phyloP scores from a whole-genome alignment of 2,888 invertebrate species.

The Capitulum mitella region DNA sequence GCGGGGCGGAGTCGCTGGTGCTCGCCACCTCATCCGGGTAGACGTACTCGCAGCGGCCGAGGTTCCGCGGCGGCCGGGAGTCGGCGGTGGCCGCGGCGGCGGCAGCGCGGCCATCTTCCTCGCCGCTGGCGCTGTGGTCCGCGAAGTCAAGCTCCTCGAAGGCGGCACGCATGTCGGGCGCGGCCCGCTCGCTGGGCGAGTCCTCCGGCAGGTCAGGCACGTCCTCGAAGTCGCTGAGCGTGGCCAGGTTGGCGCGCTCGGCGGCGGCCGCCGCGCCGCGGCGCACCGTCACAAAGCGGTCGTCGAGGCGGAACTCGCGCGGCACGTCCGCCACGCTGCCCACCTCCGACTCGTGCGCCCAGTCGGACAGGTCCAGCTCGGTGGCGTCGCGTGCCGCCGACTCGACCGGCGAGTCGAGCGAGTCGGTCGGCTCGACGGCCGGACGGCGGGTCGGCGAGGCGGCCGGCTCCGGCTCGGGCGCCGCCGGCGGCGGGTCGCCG shows the following conservation, averaged over 20 bases:
- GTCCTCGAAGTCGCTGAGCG: slow-evolving; percentile 29
- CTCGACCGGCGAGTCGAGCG: slow-evolving; percentile 42
- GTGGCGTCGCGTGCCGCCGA: slow-evolving; percentile 7
- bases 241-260: slow-evolving; percentile 23
- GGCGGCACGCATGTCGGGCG: slow-evolving; percentile 22
- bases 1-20: neutral
- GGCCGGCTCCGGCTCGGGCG: slow-evolving; percentile 44
- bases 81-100: too few species aligned
- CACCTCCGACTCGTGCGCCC: slow-evolving; percentile 36
- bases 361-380: slow-evolving; percentile 33
- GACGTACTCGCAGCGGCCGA: neutral
- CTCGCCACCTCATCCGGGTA: neutral
- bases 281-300: slow-evolving; percentile 26
- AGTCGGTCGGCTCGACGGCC: slow-evolving; percentile 33
- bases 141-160: slow-evolving; percentile 27
- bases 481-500: slow-evolving; percentile 27
- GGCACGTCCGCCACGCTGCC: slow-evolving; percentile 45
- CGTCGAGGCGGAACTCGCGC: slow-evolving; percentile 11
- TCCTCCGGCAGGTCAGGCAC: slow-evolving; percentile 30
- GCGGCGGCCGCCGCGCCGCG: neutral
- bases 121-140: slow-evolving; percentile 26
- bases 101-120: neutral
- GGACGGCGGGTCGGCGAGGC: slow-evolving; percentile 41
- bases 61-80: neutral
- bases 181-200: slow-evolving; percentile 25